Base-by-base conservation (phyloP, 2,797 vertebrate genomes). In the Taenioides sp. region DNA sequence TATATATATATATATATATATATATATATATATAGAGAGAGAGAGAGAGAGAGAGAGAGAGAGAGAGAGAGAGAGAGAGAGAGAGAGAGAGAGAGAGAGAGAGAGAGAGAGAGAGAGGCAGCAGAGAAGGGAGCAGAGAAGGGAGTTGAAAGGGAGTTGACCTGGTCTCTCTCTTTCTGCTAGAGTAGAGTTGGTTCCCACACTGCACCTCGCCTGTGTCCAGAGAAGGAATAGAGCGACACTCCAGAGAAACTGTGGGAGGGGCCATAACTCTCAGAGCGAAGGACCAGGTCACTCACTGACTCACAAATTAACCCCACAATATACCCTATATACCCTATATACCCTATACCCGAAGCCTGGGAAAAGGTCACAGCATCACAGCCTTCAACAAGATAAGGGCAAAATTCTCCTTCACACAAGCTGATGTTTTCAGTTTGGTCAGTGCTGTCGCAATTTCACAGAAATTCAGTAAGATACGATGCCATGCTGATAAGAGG, bases 221-320 rank as follows among this genome's bases (percentile, higher is more conserved):
- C 55, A 66, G 81, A 85, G 84, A 87, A 77, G 82, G 84, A 89
- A 89, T 23, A 88, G 71, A 17, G 52, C 67, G 75, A 67, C 77
- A 84, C 22, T 77, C 84, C 78, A 76, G 55, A 65, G 18, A 4
- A 1, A 31, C 6, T 20, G 58, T 60, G 55, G 55, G 55, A 14
- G 55, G 23, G 55, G 27, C 25, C 25, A 31, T 18, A 31, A 60
- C 16, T 60, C 58, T 27, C 58, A 60, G 58, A 31, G 58, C 58
- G 5, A 60, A 28, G 27, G 5, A 60, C 58, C 58, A 60, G 27
- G 58, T 28, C 58, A 58, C 57, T 58, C 57, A 58, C 57, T 58
- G 57, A 16, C 16, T 58, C 23, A 14, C 14, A 58, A 14, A 27
- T 27, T 54, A 22, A 54, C 52, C 57, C 54, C 14, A 27, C 57